A percentile compares a stretch with the other conserved stretches of the same genome.
phyloP scores from a whole-genome alignment of 2,797 vertebrate species.

The Aphelocoma californica region DNA sequence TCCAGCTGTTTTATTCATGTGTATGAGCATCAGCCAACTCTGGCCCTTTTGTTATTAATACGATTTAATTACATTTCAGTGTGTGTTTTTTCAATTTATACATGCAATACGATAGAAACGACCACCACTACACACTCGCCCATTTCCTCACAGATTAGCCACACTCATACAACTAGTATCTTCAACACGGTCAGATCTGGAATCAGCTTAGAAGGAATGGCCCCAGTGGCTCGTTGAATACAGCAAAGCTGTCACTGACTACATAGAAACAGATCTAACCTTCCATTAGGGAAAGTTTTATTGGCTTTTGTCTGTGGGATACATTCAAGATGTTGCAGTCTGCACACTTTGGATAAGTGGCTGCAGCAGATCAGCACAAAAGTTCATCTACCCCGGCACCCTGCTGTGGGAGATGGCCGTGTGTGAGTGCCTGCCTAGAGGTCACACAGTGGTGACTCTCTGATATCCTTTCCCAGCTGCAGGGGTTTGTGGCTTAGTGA shows the following conservation, averaged over 20 bases:
- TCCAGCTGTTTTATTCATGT: constrained; percentile 8
- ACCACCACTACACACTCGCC: neutral
- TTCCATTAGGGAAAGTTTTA: neutral
- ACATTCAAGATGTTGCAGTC: neutral
- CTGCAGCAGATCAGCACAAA: neutral
- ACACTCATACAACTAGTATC: neutral
- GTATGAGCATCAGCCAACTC: neutral
- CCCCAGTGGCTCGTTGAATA: neutral
- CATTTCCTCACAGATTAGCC: neutral
- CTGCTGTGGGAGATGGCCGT: neutral
- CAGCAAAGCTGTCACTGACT: neutral
- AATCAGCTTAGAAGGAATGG: neutral
- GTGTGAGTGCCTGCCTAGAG: neutral
- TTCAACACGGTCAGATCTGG: neutral
- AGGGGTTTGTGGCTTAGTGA: neutral
- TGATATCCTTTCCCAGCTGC: neutral
- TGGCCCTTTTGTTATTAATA: constrained; percentile 48
- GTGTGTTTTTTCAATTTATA: neutral
- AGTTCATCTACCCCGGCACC: neutral
- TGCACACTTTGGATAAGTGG: neutral
- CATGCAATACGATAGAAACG: neutral
- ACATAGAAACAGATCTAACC: neutral
- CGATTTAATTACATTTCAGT: constrained; percentile 63
- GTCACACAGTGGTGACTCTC: neutral
- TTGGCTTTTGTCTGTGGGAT: neutral